phyloP scores from a whole-genome alignment of 2,888 invertebrate species.

The Alitta virens region DNA sequence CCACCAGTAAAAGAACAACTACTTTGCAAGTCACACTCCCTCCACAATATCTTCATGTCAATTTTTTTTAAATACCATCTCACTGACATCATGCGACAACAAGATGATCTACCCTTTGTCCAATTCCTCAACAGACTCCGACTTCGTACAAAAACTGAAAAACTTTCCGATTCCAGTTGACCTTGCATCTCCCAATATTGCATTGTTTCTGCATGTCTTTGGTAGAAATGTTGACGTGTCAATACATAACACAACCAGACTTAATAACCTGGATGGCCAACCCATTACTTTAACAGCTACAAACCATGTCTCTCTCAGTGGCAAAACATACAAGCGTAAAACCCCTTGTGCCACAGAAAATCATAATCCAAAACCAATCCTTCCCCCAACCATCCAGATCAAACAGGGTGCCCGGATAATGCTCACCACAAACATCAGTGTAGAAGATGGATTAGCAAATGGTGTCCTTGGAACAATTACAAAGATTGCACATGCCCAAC shows the following conservation, averaged over 20 bases:
- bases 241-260: too few relatives aligned
- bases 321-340: too few relatives aligned
- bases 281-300: too few relatives aligned
- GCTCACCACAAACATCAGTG: constrained; percentile 2
- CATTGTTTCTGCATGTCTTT: too few relatives aligned
- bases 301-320: too few relatives aligned
- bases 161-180: too few relatives aligned
- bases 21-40: background rate
- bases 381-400: background rate
- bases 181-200: too few relatives aligned
- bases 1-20: background rate
- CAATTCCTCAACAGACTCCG: constrained; percentile 1
- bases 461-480: constrained; percentile 6
- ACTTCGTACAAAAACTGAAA: too few relatives aligned
- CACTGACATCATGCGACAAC: constrained; percentile 7
- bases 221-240: too few relatives aligned
- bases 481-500: background rate
- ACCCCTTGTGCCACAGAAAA: too few relatives aligned
- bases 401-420: background rate
- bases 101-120: constrained; percentile 6
- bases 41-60: background rate
- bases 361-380: too few relatives aligned
- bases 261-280: too few relatives aligned
- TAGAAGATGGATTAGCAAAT: constrained; percentile 2
- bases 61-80: constrained; percentile 1